Evolutionary conservation across 92 coral and sea anemone species (phyloP), one percentile per base, ranked within the genome.

Genomic region (Heliopora coerulea): DNA sequence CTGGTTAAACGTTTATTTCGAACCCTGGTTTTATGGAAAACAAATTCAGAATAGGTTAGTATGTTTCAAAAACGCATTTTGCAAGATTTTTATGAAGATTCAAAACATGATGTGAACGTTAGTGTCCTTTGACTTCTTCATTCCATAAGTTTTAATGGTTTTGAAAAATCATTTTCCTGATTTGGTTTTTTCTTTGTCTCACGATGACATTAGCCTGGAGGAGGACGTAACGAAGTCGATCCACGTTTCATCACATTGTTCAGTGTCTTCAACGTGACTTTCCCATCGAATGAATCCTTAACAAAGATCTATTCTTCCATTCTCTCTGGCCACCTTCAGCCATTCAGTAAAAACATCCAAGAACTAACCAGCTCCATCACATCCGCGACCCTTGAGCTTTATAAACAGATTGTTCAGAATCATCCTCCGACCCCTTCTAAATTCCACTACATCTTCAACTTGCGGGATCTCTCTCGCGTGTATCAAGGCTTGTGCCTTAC

Each of bases 151-250:
- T n/a, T n/a, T n/a, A n/a, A n/a, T n/a, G n/a, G n/a, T n/a, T n/a
- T n/a, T n/a, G n/a, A n/a, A n/a, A n/a, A n/a, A n/a, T n/a, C n/a
- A n/a, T n/a, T n/a, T n/a, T n/a, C n/a, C n/a, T n/a, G n/a, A n/a
- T n/a, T n/a, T n/a, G n/a, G n/a, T 15, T 46, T 46, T 46, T n/a
- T 46, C 52, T 46, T 46, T 46, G 2, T 11, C 42, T 11, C n/a
- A 46, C 29, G 11, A 56, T 68, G 42, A 49, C 68, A 77, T 65
- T 75, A 92, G 96, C 99, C 99, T 18, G 99, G 99, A 8, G 99
- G 99, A 35, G 99, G 99, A 14, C 95, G 99, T 24, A 95, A 95
- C 70, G 99, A 95, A 49, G 99, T 95, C 28, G 99, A 95, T 72
- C 99, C 99, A 9, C 99, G 99, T 1, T 95, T 95, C 84, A 90